Evolutionary conservation across 2,797 vertebrate genomes (phyloP), one percentile per base, ranked within the genome.

Genomic region (Channa striata): DNA sequence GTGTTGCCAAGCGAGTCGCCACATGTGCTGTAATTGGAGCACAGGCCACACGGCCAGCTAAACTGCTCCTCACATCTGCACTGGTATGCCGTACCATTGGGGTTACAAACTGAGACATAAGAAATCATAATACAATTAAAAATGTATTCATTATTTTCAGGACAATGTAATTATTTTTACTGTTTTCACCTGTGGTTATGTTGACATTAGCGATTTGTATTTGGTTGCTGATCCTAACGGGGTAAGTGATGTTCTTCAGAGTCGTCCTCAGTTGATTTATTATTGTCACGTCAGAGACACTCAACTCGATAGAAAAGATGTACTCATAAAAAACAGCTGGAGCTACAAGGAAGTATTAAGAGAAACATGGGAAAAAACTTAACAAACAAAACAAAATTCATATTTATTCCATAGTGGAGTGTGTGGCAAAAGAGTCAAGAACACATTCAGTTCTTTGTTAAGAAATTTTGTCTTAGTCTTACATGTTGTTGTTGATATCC

Each of bases 101-200:
- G 57, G 11, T 5, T 44, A 39, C 70, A 78, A 21, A 78, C 39
- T 40, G n/a, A n/a, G n/a, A n/a, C n/a, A n/a, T n/a, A n/a, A n/a
- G n/a, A n/a, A n/a, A n/a, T n/a, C n/a, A n/a, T 30, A 14, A 44
- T 0, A 10, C 13, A 59, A 52, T 40, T 3, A 37, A 8, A 37
- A 9, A 37, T 11, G 16, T 4, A 4, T 4, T 30, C 25, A 30
- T 30, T 6, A 6, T 30, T 30, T 30, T 30, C 25, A 30, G 25
- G 25, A 6, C 25, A 30, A 8, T 3, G 11, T 9, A 2, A 21
- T 21, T 20, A 3, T 44, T 16, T 25, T 11, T 30, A 6, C 8
- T 46, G 20, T 6, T 48, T 10, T 23, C 65, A 89, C 85, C 85
- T 66, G 80, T 82, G 2, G 80, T 50, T 6, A 83, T 66, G 63